Evolutionary conservation across 1,140 invertebrate genomes (phyloP).

Genomic region (Drosophila serrata): DNA sequence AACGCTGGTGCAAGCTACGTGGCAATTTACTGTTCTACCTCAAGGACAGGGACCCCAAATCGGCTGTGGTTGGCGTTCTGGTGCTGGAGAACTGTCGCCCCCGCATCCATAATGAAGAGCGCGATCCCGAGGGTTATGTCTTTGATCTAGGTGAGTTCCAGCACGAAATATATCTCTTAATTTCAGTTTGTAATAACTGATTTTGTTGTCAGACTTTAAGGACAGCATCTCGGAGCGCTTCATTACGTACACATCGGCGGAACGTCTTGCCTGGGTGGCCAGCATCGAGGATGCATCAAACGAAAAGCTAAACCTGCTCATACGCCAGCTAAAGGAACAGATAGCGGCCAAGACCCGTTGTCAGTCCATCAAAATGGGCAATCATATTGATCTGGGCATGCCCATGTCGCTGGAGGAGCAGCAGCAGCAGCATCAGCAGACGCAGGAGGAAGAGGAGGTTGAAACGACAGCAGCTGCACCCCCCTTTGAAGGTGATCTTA

Average conservation of each 20-base stretch:
- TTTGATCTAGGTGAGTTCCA: conserved; percentile 89
- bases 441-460: conserved; percentile 12
- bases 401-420: conserved; percentile 26
- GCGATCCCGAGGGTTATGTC: conserved; percentile 87
- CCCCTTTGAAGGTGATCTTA: conserved; percentile 86
- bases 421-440: conserved; percentile 14
- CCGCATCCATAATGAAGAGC: conserved; percentile 84
- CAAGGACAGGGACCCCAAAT: conserved; percentile 95
- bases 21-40: conserved; percentile 98
- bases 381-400: conserved; percentile 73
- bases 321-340: conserved; percentile 89
- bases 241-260: conserved; percentile 91
- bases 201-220: conserved; percentile 89
- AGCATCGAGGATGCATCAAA: conserved; percentile 94
- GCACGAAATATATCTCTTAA: rapidly evolving
- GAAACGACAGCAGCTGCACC: conserved; percentile 2
- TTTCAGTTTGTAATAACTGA: background rate
- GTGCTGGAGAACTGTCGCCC: conserved; percentile 94
- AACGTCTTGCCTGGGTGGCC: conserved; percentile 95
- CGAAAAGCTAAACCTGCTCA: conserved; percentile 91
- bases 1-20: conserved; percentile 95
- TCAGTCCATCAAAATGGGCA: conserved; percentile 58
- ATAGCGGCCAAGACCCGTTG: conserved; percentile 85
- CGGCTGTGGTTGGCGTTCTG: conserved; percentile 94
- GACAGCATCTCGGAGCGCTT: conserved; percentile 93